Base-by-base conservation (phyloP, 2,797 vertebrate genomes). In the Enteromius thamalakanensis region DNA sequence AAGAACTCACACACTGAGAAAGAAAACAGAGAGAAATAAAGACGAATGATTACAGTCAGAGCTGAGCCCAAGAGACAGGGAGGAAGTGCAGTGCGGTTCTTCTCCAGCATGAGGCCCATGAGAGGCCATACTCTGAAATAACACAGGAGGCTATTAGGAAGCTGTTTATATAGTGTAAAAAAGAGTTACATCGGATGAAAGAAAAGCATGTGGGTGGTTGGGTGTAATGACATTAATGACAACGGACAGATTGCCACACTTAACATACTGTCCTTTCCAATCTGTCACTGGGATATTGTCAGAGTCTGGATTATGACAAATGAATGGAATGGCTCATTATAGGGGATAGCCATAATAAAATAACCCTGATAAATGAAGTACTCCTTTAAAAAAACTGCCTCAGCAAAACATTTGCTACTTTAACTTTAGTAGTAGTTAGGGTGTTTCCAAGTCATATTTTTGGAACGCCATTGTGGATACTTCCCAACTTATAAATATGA, bases 91-190 rank as follows among this genome's bases (percentile, higher is more conserved):
- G 53, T 19, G 68, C 34, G 49, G 26, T 34, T 12, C 79, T 74
- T 62, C 58, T 62, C 40, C 29, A 34, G 40, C 40, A 45, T 60
- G 29, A 23, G 62, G 29, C 26, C 26, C 32, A 40, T 14, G 53
- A 64, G 70, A 15, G 32, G 15, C 34, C 55, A 77, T 40, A 79
- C 21, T 11, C 68, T 55, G 69, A 82, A 37, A 79, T 78, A 70
- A 51, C 23, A 53, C 78, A 72, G 80, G 34, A 83, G 77, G 34
- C 68, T 51, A 79, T 26, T 64, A 64, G 42, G 49, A 51, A 71
- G 26, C 69, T 84, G 82, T 84, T 79, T 82, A 49, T 62, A 78
- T 17, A 67, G 21, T 76, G 17, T 64, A 65, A 60, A 70, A 5
- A 19, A 40, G 42, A 19, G 42, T 32, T 23, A 45, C 11, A 34